phyloP scores from a whole-genome alignment of 92 coral and sea anemone species.

The Zoanthus sansibaricus region DNA sequence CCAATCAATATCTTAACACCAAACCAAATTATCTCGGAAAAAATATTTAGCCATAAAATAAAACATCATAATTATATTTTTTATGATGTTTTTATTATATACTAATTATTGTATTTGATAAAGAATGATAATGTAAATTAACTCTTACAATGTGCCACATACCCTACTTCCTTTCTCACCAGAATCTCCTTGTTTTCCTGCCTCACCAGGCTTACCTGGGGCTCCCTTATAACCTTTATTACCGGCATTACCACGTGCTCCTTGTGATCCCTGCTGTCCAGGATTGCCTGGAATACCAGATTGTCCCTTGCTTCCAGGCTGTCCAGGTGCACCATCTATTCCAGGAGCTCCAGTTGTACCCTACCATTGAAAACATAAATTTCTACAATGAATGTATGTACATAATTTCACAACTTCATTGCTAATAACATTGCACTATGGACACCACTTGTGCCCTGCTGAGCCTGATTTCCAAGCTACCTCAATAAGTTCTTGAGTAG shows the following conservation, averaged over 20 bases:
- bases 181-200: conserved; percentile 2
- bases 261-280: background rate
- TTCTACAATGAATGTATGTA: background rate
- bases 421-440: too few species aligned
- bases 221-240: conserved; percentile 13
- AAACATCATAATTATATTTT: too few species aligned
- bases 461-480: too few species aligned
- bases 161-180: conserved; percentile 36
- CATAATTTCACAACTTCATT: too few species aligned
- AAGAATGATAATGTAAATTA: too few species aligned
- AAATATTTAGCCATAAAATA: too few species aligned
- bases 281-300: background rate
- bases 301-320: conserved; percentile 4
- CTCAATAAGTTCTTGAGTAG: too few species aligned
- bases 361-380: background rate
- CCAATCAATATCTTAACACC: too few species aligned
- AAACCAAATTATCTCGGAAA: too few species aligned
- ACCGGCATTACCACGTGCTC: background rate
- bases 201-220: conserved; percentile 2
- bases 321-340: background rate
- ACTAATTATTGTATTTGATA: too few species aligned
- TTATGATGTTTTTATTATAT: too few species aligned
- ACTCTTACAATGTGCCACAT: background rate
- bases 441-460: too few species aligned
- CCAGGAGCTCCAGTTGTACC: background rate